Percentiles rank a stretch among this genome's conserved stretches.
phyloP scores from a whole-genome alignment of 1,140 invertebrate species.

The Drosophila suzukii region DNA sequence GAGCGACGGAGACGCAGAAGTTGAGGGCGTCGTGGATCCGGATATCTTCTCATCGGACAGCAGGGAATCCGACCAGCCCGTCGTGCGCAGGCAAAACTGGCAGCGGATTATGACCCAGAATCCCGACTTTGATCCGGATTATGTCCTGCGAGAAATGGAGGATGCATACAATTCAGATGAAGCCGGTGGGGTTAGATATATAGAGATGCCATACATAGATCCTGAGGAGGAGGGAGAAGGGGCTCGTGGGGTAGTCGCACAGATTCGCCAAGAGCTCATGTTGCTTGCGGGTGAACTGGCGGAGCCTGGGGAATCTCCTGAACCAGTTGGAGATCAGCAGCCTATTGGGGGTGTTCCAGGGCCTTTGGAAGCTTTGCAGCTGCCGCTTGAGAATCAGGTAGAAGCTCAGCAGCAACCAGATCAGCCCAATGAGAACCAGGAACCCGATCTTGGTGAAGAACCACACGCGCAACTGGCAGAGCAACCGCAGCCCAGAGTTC shows the following conservation, averaged over 20 bases:
- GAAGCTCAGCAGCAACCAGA: not conserved
- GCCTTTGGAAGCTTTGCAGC: not conserved
- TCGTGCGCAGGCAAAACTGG: not conserved
- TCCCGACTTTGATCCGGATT: not conserved
- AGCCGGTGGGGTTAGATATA: not conserved
- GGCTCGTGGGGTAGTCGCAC: no score
- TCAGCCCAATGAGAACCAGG: not conserved
- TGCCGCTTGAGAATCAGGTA: not conserved
- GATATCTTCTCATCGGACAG: slow-evolving; percentile 15
- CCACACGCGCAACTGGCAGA: no score
- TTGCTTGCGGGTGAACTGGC: not conserved
- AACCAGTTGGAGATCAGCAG: not conserved
- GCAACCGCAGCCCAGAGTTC: not conserved
- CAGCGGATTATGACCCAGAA: slow-evolving; percentile 1
- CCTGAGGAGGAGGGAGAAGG: no score
- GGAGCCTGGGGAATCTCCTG: not conserved
- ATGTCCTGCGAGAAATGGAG: slow-evolving; percentile 1
- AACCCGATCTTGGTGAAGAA: not conserved
- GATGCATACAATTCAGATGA: not conserved
- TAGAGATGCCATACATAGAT: no score
- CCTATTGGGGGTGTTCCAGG: no score
- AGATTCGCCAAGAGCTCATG: no score
- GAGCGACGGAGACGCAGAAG: not conserved
- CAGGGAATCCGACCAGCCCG: slow-evolving; percentile 3
- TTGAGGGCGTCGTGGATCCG: not conserved